These are phyloP conservation scores for Malaclemys terrapin DNA, from an alignment of 2,113 vertebrate genomes.

Conservation along the genomic window DNA sequence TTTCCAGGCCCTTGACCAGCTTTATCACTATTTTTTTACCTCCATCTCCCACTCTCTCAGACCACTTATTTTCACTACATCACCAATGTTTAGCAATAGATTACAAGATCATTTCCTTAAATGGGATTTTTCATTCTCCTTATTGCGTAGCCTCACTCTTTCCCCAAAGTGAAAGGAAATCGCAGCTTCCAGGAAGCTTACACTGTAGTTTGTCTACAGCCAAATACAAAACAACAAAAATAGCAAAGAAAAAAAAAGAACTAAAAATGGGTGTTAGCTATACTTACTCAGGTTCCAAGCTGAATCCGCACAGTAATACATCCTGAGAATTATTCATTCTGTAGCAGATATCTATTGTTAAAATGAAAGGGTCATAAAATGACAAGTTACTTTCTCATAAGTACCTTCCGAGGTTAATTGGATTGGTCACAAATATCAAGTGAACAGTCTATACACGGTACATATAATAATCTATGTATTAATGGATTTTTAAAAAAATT, in stretches of 20 bases:
- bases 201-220: background rate
- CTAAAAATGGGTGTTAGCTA: background rate
- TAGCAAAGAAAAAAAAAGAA: background rate
- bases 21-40: too few species aligned
- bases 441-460: background rate
- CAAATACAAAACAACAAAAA: background rate
- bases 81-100: background rate
- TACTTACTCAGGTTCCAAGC: slow-evolving; percentile 86
- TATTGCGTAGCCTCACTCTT: background rate
- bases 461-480: background rate
- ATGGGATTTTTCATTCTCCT: background rate
- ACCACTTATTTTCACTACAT: background rate
- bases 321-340: slow-evolving; percentile 83
- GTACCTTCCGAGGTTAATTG: background rate
- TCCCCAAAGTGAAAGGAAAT: background rate
- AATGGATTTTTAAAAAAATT: background rate
- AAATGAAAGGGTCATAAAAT: slow-evolving; percentile 18
- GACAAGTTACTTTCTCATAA: background rate
- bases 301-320: slow-evolving; percentile 90
- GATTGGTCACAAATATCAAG: background rate
- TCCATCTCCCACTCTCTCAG: background rate
- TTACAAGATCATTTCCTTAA: background rate
- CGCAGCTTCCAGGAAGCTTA: background rate
- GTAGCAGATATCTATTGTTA: slow-evolving; percentile 77
- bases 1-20: too few species aligned